Conservation (phyloP, 2,797 vertebrate genomes). For the Petrocephalus sullivani region DNA sequence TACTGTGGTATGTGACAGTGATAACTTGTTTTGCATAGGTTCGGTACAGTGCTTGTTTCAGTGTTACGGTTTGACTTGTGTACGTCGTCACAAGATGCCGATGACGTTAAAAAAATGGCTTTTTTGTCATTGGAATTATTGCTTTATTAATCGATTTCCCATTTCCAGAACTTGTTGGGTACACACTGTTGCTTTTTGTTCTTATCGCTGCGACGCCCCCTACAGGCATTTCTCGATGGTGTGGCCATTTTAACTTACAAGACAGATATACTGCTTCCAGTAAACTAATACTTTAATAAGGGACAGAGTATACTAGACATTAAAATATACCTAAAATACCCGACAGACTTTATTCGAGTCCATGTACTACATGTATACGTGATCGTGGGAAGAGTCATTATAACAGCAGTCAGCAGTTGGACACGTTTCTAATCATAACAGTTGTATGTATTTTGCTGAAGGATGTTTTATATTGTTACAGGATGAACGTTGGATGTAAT, state of each 20-base stretch:
- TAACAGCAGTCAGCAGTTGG: not conserved
- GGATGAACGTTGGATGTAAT: not conserved
- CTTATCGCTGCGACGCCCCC: not conserved
- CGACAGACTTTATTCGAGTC: not conserved
- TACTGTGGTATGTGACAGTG: not conserved
- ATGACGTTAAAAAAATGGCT: not conserved
- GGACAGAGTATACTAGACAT: not conserved
- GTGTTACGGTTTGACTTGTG: not conserved
- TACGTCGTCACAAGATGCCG: not conserved
- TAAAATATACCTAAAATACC: not conserved
- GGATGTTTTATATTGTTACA: not conserved
- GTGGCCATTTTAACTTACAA: not conserved
- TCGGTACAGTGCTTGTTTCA: not conserved
- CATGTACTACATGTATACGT: not conserved
- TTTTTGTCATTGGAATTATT: not conserved
- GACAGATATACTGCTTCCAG: not conserved
- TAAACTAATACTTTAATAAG: not conserved
- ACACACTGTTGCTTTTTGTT: not conserved
- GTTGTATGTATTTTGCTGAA: not conserved
- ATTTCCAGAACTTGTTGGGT: not conserved
- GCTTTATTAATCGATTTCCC: not conserved
- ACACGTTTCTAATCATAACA: not conserved
- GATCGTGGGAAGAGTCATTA: not conserved
- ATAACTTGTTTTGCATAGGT: not conserved
- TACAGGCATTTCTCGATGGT: not conserved